Evolutionary conservation across 2,888 invertebrate species (phyloP).

Genomic region (Cryptus viduatorius): DNA sequence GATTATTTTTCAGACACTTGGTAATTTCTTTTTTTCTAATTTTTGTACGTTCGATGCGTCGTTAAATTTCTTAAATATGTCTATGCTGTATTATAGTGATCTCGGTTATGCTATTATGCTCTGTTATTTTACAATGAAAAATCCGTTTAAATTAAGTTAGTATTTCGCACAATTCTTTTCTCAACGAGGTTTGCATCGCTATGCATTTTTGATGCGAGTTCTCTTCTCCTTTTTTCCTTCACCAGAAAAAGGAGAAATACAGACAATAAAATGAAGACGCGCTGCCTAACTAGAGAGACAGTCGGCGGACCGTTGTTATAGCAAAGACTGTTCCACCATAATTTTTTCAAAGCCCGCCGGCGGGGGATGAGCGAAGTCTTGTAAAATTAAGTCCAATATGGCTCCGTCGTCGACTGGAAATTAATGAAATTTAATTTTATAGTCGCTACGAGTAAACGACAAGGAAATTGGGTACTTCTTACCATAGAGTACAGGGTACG

Average conservation of each 20-base stretch:
- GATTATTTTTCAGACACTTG: too few relatives aligned
- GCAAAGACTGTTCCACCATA: conserved; percentile 97
- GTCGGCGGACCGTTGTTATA: conserved; percentile 87
- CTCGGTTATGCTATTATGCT: conserved; percentile 63
- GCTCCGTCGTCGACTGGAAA: conserved; percentile 98
- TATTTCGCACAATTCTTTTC: conserved; percentile 37
- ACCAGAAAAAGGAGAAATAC: conserved; percentile 4
- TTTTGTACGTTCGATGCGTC: too few relatives aligned
- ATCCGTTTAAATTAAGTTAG: conserved; percentile 49
- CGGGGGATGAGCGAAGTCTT: conserved; percentile 93
- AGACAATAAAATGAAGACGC: conserved; percentile 22
- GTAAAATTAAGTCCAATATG: conserved; percentile 97
- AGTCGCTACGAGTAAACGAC: background rate
- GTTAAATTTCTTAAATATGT: conserved; percentile 67
- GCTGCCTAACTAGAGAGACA: conserved; percentile 28
- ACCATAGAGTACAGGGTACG: conserved; percentile 97
- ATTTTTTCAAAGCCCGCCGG: conserved; percentile 97
- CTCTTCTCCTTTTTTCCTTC: conserved; percentile 17
- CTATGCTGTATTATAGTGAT: conserved; percentile 62
- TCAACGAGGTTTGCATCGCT: background rate
- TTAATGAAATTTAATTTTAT: conserved; percentile 36
- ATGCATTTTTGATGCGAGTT: background rate
- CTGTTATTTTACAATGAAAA: conserved; percentile 72
- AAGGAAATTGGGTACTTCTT: conserved; percentile 77
- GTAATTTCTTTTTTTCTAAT: too few relatives aligned